Evolutionary conservation across 2,113 vertebrate genomes (phyloP).

Genomic region (Labeo rohita): DNA sequence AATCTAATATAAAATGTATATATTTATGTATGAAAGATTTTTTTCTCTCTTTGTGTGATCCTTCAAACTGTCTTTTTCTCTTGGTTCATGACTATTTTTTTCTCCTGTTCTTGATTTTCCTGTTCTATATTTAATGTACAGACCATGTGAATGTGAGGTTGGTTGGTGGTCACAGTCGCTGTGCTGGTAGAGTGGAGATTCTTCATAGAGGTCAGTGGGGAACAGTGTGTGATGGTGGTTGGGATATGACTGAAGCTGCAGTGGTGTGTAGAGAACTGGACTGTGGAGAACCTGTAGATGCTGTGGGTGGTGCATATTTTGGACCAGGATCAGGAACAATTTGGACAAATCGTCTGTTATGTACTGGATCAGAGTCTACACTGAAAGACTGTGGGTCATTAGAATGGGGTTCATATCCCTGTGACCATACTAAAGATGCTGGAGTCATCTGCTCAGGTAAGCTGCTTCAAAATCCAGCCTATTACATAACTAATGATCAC

Average conservation of each 20-base stretch:
- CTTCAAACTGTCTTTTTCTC: not conserved
- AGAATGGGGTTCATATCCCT: no score
- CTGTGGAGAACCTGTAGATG: slow-evolving; percentile 1
- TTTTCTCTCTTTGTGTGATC: not conserved
- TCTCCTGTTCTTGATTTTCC: no score
- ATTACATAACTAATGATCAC: no score
- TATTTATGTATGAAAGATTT: no score
- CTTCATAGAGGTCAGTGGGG: slow-evolving; percentile 51
- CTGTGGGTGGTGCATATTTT: not conserved
- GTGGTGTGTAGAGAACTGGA: not conserved
- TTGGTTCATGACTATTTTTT: not conserved
- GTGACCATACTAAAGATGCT: no score
- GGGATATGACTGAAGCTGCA: not conserved
- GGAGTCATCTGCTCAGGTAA: no score
- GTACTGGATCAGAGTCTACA: not conserved
- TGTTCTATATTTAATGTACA: not conserved
- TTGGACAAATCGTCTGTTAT: no score
- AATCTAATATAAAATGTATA: no score
- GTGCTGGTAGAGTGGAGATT: slow-evolving; percentile 54
- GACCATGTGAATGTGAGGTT: not conserved
- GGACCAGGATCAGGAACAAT: not conserved
- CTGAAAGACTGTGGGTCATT: not conserved
- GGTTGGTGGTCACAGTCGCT: slow-evolving; percentile 22
- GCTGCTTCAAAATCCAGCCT: no score
- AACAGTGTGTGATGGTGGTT: slow-evolving; percentile 41